Conservation (phyloP, 2,113 vertebrate genomes). For the Lagenorhynchus albirostris region DNA sequence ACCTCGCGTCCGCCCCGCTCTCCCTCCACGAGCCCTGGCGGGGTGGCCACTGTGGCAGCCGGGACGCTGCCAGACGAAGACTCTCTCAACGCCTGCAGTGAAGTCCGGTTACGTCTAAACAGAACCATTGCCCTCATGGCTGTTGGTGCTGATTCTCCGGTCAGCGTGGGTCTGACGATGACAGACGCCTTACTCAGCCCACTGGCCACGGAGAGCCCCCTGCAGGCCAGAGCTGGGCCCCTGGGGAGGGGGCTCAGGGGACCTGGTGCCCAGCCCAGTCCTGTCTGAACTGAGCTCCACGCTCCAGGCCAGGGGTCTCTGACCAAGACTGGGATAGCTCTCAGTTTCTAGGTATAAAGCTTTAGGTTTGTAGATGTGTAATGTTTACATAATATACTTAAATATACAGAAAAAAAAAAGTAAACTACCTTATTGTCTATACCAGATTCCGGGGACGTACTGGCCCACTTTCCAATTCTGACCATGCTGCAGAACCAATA, state of each 20-base stretch:
- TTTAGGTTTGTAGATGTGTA: background rate
- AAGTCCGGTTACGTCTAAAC: slow-evolving; percentile 38
- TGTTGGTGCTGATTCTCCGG: slow-evolving; percentile 25
- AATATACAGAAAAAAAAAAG: background rate
- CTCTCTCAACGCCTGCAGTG: background rate
- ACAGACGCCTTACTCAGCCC: slow-evolving; percentile 1
- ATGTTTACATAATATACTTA: background rate
- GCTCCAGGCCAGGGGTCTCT: background rate
- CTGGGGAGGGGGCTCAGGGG: background rate
- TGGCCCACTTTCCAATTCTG: background rate
- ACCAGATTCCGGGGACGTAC: too few species aligned
- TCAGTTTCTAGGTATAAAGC: background rate
- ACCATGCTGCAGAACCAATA: background rate
- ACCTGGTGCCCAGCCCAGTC: fast-evolving
- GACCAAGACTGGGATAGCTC: fast-evolving
- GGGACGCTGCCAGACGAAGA: background rate
- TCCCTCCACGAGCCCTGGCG: background rate
- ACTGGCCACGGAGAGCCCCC: background rate
- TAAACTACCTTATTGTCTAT: background rate
- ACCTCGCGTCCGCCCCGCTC: fast-evolving
- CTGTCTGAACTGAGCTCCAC: fast-evolving
- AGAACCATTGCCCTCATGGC: slow-evolving; percentile 65
- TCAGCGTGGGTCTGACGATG: background rate
- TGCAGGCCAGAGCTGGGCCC: background rate
- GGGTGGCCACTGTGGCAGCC: background rate